Evolutionary conservation across 2,888 invertebrate genomes (phyloP).

Genomic region (Coleophora deauratella): DNA sequence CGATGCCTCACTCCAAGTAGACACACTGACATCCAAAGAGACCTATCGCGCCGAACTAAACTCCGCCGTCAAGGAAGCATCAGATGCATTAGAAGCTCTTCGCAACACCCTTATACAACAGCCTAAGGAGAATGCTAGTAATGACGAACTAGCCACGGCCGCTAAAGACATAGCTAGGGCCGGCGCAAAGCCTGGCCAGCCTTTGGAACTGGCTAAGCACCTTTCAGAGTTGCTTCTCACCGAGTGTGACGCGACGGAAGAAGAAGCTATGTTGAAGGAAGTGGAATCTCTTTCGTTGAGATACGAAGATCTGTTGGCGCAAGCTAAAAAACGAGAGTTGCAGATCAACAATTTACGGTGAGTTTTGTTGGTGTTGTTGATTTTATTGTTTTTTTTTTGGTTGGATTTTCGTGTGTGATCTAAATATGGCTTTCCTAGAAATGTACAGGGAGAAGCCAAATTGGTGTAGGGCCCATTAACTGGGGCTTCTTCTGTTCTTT

Average conservation of each 20-base stretch:
- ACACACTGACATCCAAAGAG: conserved; percentile 88
- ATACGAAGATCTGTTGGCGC: conserved; percentile 79
- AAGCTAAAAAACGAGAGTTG: conserved; percentile 83
- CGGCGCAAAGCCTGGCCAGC: conserved; percentile 85
- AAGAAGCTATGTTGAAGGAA: conserved; percentile 78
- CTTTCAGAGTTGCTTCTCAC: conserved; percentile 82
- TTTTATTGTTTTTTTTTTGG: not conserved
- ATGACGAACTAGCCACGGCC: conserved; percentile 75
- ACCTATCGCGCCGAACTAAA: conserved; percentile 85
- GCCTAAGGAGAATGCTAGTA: conserved; percentile 64
- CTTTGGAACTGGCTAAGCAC: conserved; percentile 87
- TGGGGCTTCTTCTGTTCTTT: too few species aligned
- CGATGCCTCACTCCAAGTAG: conserved; percentile 86
- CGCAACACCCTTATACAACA: conserved; percentile 67
- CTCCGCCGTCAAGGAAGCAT: conserved; percentile 82
- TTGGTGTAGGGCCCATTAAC: too few species aligned
- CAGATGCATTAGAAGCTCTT: conserved; percentile 77
- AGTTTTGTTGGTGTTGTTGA: conserved; percentile 25
- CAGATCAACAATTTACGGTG: conserved; percentile 86
- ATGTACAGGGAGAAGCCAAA: too few species aligned
- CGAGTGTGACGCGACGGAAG: conserved; percentile 80
- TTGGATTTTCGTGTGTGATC: not conserved
- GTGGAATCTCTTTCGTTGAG: conserved; percentile 78
- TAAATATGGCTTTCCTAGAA: too few species aligned
- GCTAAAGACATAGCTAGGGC: conserved; percentile 84